These are phyloP conservation scores for Arenaria interpres DNA, from an alignment of 2,113 vertebrate genomes.

Conservation along the genomic window DNA sequence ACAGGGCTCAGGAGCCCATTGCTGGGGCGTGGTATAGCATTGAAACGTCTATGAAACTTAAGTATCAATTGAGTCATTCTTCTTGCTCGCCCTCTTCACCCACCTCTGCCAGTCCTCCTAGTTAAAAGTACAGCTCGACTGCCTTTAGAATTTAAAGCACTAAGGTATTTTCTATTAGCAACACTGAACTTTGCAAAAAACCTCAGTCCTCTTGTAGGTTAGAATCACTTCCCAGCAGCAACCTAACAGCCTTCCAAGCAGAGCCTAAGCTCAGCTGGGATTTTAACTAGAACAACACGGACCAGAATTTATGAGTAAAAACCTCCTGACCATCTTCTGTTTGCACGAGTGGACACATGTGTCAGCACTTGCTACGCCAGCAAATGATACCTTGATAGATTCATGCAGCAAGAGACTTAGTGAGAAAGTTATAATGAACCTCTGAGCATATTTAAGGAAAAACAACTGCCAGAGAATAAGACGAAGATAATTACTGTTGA, in stretches of 20 bases:
- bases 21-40: background rate
- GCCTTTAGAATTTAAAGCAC: background rate
- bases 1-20: background rate
- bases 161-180: background rate
- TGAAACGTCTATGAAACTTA: background rate
- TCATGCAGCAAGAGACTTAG: background rate
- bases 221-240: background rate
- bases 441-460: background rate
- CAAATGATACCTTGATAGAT: background rate
- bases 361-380: background rate
- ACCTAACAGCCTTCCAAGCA: background rate
- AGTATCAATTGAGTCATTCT: background rate
- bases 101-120: background rate
- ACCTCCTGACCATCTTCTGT: background rate
- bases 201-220: background rate
- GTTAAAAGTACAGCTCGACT: background rate
- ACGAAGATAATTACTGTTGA: slow-evolving; percentile 53
- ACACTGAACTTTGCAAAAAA: background rate
- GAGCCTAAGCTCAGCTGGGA: background rate
- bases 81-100: background rate
- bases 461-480: slow-evolving; percentile 30
- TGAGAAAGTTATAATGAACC: slow-evolving; percentile 41
- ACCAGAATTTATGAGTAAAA: background rate
- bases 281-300: background rate
- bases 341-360: background rate